Conservation (phyloP, 2,888 invertebrate genomes). For the Acanthosepion lycidas region DNA sequence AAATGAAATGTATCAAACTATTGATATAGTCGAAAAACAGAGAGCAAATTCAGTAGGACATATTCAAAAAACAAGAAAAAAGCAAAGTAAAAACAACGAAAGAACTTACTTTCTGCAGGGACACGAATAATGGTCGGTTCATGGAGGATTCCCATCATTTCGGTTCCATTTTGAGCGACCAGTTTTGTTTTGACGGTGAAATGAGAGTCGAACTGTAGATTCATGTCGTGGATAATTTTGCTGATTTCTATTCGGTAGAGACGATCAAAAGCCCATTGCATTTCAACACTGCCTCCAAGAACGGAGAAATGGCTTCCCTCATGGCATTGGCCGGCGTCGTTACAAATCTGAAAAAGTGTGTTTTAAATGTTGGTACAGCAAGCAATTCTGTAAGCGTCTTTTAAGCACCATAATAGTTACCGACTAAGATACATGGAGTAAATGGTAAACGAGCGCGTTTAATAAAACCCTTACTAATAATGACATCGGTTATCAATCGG, state of each 20-base stretch:
- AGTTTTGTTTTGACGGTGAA: constrained; percentile 48
- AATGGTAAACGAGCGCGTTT: too few species aligned
- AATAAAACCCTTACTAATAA: too few species aligned
- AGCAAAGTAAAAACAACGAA: too few species aligned
- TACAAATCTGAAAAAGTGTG: constrained; percentile 48
- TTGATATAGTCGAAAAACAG: too few species aligned
- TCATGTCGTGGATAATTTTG: neutral
- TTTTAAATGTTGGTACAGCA: neutral
- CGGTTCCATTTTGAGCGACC: constrained; percentile 44
- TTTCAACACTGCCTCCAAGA: constrained; percentile 50
- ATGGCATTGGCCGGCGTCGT: neutral
- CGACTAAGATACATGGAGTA: too few species aligned
- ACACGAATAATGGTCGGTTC: constrained; percentile 48
- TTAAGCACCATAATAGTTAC: too few species aligned
- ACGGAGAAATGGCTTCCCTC: constrained; percentile 50
- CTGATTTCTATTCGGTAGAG: constrained; percentile 50
- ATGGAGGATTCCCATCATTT: neutral
- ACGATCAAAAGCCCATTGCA: constrained; percentile 51
- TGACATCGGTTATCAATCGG: too few species aligned
- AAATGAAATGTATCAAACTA: too few species aligned
- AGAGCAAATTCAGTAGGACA: too few species aligned
- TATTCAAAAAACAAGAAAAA: too few species aligned
- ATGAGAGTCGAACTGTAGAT: neutral
- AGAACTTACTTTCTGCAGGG: constrained; percentile 48
- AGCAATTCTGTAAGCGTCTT: neutral